Percentiles rank a stretch among this genome's conserved stretches.
phyloP scores from a whole-genome alignment of 2,888 invertebrate genomes.

The Orthosia cruda region DNA sequence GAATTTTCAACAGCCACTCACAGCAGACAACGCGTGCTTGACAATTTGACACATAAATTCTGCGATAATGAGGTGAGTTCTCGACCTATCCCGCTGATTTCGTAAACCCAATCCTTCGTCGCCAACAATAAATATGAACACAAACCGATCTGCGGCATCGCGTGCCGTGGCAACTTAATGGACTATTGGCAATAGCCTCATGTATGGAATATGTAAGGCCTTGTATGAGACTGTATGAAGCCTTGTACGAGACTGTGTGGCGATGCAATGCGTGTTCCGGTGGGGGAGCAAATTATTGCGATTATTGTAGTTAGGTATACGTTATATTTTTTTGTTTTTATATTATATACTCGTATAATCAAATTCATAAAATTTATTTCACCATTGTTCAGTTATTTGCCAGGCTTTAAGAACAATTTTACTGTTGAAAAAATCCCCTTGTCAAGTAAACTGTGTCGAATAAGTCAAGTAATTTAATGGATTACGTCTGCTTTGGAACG shows the following conservation, averaged over 20 bases:
- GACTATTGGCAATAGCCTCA: constrained; percentile 81
- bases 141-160: constrained; percentile 83
- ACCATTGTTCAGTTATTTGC: too few relatives aligned
- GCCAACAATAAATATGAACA: constrained; percentile 85
- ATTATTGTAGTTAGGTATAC: neutral
- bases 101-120: constrained; percentile 72
- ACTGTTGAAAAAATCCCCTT: too few relatives aligned
- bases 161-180: constrained; percentile 88
- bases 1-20: too few relatives aligned
- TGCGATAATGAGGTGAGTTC: too few relatives aligned
- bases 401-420: too few relatives aligned
- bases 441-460: too few relatives aligned
- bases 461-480: too few relatives aligned
- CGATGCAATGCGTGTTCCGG: constrained; percentile 53
- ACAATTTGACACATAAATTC: too few relatives aligned
- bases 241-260: constrained; percentile 47
- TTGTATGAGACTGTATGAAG: constrained; percentile 52
- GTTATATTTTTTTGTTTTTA: neutral
- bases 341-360: too few relatives aligned
- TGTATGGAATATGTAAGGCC: constrained; percentile 69
- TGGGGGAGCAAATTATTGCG: constrained; percentile 22
- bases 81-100: constrained; percentile 62
- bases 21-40: too few relatives aligned
- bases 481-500: too few relatives aligned
- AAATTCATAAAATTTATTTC: too few relatives aligned